Conservation (phyloP, 92 coral and sea anemone species). For the Parazoanthus darwini region DNA sequence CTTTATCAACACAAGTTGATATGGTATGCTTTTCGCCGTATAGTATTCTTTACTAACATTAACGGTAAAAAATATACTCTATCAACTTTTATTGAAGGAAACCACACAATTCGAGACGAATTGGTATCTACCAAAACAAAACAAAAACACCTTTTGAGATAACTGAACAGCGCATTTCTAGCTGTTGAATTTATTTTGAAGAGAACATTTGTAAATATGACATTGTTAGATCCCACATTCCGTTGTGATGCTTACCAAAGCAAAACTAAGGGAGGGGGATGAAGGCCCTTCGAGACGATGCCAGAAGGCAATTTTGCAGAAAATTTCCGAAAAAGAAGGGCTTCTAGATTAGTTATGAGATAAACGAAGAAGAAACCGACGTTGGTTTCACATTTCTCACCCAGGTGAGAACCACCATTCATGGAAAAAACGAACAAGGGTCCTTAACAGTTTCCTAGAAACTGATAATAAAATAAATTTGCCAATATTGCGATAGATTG, state of each 20-base stretch:
- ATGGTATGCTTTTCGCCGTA: too few species aligned
- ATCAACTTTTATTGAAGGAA: too few species aligned
- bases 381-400: neutral
- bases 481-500: neutral
- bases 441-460: neutral
- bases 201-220: neutral
- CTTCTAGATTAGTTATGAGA: neutral
- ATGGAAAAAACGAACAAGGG: neutral
- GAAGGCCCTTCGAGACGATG: conserved; percentile 11
- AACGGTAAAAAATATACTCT: too few species aligned
- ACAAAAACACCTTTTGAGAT: neutral
- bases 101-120: too few species aligned
- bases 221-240: neutral
- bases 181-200: neutral
- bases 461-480: neutral
- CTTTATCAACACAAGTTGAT: too few species aligned
- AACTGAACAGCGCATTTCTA: neutral
- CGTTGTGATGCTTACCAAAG: neutral
- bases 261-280: neutral
- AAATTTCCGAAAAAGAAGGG: conserved; percentile 17
- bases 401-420: neutral
- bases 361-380: neutral
- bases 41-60: too few species aligned
- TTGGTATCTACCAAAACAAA: too few species aligned
- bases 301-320: conserved; percentile 7